phyloP scores from a whole-genome alignment of 2,888 invertebrate genomes.

The Megalurothrips usitatus region DNA sequence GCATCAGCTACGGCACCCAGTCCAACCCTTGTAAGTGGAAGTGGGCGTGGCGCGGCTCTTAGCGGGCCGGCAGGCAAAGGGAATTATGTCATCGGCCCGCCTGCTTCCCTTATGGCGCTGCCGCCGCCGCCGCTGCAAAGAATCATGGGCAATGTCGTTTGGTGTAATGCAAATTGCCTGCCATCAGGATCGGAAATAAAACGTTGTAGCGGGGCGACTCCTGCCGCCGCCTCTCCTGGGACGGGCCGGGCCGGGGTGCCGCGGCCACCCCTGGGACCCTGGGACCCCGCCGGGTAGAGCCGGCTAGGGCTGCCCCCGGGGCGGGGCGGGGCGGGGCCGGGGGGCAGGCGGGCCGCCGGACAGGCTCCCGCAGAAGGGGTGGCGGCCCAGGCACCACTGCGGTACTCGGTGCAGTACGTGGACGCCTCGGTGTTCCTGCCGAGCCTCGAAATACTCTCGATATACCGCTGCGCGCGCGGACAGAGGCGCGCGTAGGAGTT shows the following conservation, averaged over 20 bases:
- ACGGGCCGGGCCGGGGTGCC: neutral
- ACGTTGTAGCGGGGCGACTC: neutral
- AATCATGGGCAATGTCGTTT: neutral
- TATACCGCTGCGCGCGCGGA: no score
- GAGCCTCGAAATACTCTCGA: neutral
- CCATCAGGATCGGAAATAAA: constrained; percentile 17
- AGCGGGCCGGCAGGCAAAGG: neutral
- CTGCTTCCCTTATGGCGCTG: neutral
- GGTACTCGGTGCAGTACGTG: neutral
- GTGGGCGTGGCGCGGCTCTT: neutral
- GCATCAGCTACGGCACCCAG: constrained; percentile 8
- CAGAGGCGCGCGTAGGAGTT: no score
- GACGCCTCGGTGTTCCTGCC: neutral
- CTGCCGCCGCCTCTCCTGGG: neutral
- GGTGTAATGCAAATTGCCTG: constrained; percentile 17
- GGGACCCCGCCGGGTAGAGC: neutral
- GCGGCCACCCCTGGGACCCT: neutral
- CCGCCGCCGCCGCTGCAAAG: neutral
- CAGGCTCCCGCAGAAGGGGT: neutral
- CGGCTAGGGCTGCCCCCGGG: neutral
- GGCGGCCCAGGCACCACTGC: neutral
- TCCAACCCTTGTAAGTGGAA: constrained; percentile 16
- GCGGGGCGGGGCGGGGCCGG: neutral
- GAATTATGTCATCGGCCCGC: neutral
- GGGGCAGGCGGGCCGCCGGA: neutral